phyloP scores from a whole-genome alignment of 2,113 vertebrate species.

The Pseudonaja textilis region DNA sequence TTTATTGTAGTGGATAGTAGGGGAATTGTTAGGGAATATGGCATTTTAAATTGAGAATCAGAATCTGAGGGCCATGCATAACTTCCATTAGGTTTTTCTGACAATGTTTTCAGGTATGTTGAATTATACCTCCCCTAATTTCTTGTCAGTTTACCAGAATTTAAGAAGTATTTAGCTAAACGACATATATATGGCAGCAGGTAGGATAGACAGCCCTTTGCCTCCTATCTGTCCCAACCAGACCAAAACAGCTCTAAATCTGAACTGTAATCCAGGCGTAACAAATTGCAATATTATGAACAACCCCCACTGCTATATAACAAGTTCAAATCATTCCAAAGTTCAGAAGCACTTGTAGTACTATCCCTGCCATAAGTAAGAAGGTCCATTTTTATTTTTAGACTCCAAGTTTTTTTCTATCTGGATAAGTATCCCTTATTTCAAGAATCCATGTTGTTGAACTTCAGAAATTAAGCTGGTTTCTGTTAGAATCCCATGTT shows the following conservation, averaged over 20 bases:
- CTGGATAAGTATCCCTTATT: not conserved
- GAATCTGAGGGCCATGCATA: not conserved
- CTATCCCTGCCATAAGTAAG: not conserved
- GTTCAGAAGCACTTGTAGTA: not conserved
- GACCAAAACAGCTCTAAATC: too few relatives aligned
- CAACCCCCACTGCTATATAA: not conserved
- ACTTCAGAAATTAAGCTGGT: not conserved
- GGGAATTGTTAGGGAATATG: constrained; percentile 9
- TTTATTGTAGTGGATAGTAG: not conserved
- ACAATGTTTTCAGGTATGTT: not conserved
- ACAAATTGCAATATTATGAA: not conserved
- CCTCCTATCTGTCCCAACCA: not conserved
- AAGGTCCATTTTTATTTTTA: not conserved
- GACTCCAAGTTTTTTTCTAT: not conserved
- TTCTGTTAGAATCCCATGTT: not conserved
- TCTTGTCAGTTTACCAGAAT: not conserved
- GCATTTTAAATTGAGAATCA: constrained; percentile 22
- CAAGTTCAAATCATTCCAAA: not conserved
- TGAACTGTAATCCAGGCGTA: not conserved
- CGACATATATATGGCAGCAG: not conserved
- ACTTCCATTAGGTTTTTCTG: not conserved
- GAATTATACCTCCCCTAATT: not conserved
- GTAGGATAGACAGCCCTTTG: not conserved
- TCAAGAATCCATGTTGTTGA: not conserved
- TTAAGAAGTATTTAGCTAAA: not conserved